Conservation (phyloP, 30 jellyfish, hydroid and myxozoan genomes). For the Phacellophora camtschatica region DNA sequence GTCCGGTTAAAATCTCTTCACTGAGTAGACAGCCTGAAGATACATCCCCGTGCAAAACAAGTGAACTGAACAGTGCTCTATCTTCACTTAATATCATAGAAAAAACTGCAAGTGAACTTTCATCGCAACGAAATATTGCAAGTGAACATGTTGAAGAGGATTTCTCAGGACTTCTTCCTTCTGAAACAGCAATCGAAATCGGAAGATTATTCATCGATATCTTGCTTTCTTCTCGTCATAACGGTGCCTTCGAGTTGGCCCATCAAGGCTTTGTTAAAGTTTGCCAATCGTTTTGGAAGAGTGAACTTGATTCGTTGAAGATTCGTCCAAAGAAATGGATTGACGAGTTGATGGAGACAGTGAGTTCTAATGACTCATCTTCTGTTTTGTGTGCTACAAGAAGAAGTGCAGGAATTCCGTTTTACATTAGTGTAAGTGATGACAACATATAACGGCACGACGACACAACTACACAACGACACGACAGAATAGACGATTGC, state of each 20-base stretch:
- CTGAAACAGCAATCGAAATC: constrained; percentile 41
- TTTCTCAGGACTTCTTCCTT: neutral
- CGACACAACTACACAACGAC: too few relatives aligned
- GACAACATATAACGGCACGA: too few relatives aligned
- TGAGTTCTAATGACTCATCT: constrained; percentile 23
- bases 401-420: constrained; percentile 95
- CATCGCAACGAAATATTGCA: neutral
- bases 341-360: constrained; percentile 21
- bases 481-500: too few relatives aligned
- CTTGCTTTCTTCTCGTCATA: constrained; percentile 76
- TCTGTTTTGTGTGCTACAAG: constrained; percentile 72
- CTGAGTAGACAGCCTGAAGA: neutral
- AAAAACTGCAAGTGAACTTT: neutral
- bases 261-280: constrained; percentile 78
- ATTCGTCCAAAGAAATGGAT: constrained; percentile 61
- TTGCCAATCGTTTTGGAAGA: constrained; percentile 72
- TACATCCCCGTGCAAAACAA: neutral
- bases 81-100: neutral
- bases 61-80: neutral
- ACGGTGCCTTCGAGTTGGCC: constrained; percentile 95
- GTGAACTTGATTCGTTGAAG: constrained; percentile 2
- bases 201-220: constrained; percentile 67
- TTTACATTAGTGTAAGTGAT: constrained; percentile 61
- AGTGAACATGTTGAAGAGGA: neutral
- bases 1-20: neutral